Evolutionary conservation across 2,888 invertebrate genomes (phyloP).

Genomic region (Melanostoma mellinum): DNA sequence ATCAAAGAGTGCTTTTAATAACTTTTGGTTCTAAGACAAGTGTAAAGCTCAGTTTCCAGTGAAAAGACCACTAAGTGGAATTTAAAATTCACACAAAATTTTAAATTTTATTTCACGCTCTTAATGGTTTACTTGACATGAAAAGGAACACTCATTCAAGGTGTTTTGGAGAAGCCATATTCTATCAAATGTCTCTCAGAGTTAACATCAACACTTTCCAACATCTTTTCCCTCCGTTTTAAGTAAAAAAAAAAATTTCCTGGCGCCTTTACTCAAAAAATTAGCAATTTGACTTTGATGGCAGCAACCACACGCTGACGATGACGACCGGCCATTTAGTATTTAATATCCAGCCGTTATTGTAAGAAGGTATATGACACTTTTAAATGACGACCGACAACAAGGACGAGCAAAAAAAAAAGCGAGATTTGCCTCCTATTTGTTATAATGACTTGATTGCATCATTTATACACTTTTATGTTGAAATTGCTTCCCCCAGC

Average conservation of each 20-base stretch:
- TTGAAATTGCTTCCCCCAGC: slow-evolving; percentile 17
- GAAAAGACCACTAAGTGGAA: too few species aligned
- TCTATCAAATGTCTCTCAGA: background rate
- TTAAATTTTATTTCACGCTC: too few species aligned
- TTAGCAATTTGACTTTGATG: slow-evolving; percentile 19
- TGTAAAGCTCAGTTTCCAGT: too few species aligned
- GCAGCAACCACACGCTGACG: slow-evolving; percentile 1
- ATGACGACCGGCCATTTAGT: background rate
- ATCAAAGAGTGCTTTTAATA: too few species aligned
- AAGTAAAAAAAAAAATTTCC: background rate
- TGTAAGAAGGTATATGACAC: background rate
- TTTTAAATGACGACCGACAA: slow-evolving; percentile 8
- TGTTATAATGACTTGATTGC: slow-evolving; percentile 33
- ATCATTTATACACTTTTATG: slow-evolving; percentile 14
- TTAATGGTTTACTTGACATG: too few species aligned
- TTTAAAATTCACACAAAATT: too few species aligned
- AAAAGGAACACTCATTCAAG: too few species aligned
- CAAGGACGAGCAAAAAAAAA: background rate
- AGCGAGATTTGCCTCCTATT: background rate
- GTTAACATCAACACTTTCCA: background rate
- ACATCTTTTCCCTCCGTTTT: background rate
- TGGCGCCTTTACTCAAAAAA: background rate
- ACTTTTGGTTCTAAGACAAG: too few species aligned
- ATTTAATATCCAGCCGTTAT: slow-evolving; percentile 8
- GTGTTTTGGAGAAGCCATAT: background rate